Percentiles rank a stretch among this genome's conserved stretches.
These are phyloP conservation scores for Hemithea aestivaria DNA, from an alignment of 2,888 invertebrate genomes.

Conservation along the genomic window DNA sequence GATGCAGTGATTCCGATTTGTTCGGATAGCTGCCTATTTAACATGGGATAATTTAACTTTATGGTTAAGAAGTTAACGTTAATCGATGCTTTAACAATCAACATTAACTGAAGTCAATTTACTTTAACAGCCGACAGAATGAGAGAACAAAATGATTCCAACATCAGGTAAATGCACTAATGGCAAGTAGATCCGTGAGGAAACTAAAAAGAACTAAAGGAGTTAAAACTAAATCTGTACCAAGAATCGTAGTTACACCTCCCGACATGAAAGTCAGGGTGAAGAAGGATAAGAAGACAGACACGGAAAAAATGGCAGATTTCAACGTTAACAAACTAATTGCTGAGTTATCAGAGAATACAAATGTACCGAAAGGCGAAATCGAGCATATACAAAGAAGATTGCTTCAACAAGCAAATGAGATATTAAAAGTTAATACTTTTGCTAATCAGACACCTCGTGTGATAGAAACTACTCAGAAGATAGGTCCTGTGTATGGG, in stretches of 20 bases:
- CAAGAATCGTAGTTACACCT: slow-evolving; percentile 59
- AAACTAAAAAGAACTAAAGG: slow-evolving; percentile 84
- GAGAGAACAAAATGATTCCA: slow-evolving; percentile 47
- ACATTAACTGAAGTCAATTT: slow-evolving; percentile 23
- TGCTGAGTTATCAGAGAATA: slow-evolving; percentile 67
- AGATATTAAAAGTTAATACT: slow-evolving; percentile 71
- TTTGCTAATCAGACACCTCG: slow-evolving; percentile 58
- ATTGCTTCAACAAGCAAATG: slow-evolving; percentile 67
- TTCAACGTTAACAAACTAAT: slow-evolving; percentile 69
- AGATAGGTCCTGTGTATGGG: slow-evolving; percentile 57
- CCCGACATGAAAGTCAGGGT: slow-evolving; percentile 67
- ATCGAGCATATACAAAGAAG: slow-evolving; percentile 69
- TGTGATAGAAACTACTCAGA: slow-evolving; percentile 57
- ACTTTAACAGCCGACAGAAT: slow-evolving; percentile 30
- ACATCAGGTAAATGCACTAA: slow-evolving; percentile 64
- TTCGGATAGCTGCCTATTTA: too few species aligned
- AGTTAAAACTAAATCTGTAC: slow-evolving; percentile 48
- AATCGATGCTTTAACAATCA: slow-evolving; percentile 20
- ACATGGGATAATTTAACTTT: slow-evolving; percentile 6
- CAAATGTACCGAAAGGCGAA: slow-evolving; percentile 64
- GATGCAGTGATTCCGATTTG: too few species aligned
- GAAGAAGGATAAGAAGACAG: slow-evolving; percentile 39
- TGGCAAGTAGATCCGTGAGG: slow-evolving; percentile 84
- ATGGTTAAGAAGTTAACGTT: slow-evolving; percentile 12
- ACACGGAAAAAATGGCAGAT: slow-evolving; percentile 47